Evolutionary conservation across 2,888 invertebrate species (phyloP).

Genomic region (Eupithecia exiguata): DNA sequence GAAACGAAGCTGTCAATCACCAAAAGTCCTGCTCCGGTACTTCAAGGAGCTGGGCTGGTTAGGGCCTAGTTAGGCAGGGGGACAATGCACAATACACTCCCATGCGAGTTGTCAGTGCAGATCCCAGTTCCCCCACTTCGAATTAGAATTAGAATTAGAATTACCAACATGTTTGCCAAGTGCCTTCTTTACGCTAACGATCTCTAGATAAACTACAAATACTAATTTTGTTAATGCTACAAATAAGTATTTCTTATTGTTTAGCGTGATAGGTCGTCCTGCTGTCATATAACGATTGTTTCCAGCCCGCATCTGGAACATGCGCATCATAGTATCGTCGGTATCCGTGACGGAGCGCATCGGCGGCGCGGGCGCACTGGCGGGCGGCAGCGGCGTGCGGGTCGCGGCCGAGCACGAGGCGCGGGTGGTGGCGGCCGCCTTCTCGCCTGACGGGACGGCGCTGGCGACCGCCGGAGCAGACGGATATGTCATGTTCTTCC

Average conservation of each 20-base stretch:
- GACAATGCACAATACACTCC: too few relatives aligned
- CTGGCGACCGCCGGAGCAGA: conserved; percentile 95
- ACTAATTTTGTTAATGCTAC: background rate
- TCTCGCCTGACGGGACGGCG: conserved; percentile 97
- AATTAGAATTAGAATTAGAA: too few relatives aligned
- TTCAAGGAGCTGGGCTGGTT: too few relatives aligned
- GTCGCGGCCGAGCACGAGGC: conserved; percentile 62
- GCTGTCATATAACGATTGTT: background rate
- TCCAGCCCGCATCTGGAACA: conserved; percentile 72
- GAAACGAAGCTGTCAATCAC: too few relatives aligned
- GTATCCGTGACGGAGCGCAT: background rate
- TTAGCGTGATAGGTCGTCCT: background rate
- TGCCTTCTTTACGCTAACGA: background rate
- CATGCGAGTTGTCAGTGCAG: too few relatives aligned
- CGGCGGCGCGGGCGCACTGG: conserved; percentile 28
- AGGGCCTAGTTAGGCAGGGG: too few relatives aligned
- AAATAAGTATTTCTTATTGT: background rate
- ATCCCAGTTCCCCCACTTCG: too few relatives aligned
- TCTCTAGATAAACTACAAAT: background rate
- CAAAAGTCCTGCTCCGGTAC: too few relatives aligned
- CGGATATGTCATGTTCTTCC: conserved; percentile 96
- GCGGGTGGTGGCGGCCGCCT: conserved; percentile 90
- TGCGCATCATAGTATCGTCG: conserved; percentile 48
- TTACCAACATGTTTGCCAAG: background rate
- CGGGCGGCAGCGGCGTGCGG: conserved; percentile 50